These are phyloP conservation scores for Knipowitschia caucasica DNA, from an alignment of 2,797 vertebrate species.

Conservation along the genomic window DNA sequence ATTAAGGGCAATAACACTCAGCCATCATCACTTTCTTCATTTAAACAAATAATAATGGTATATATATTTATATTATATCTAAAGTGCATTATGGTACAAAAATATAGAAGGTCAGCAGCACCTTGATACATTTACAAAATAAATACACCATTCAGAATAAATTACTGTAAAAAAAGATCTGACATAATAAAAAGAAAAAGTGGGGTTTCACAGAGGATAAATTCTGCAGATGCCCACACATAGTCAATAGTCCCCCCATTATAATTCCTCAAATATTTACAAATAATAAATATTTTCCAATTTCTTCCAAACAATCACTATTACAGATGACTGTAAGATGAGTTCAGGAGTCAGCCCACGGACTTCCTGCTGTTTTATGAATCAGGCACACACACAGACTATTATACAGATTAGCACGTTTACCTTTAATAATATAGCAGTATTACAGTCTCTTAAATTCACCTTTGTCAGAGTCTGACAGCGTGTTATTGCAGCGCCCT, in stretches of 20 bases:
- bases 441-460: slow-evolving; percentile 15
- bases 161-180: slow-evolving; percentile 85
- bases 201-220: slow-evolving; percentile 74
- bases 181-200: slow-evolving; percentile 68
- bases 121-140: slow-evolving; percentile 96
- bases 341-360: slow-evolving; percentile 76
- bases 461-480: slow-evolving; percentile 79
- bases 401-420: not conserved
- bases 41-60: slow-evolving; percentile 80
- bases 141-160: slow-evolving; percentile 96
- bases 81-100: slow-evolving; percentile 99
- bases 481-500: slow-evolving; percentile 70
- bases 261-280: slow-evolving; percentile 91
- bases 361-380: slow-evolving; percentile 74
- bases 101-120: slow-evolving; percentile 96
- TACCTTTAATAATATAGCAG: not conserved
- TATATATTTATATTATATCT: slow-evolving; percentile 90
- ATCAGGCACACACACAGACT: slow-evolving; percentile 48
- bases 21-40: slow-evolving; percentile 74
- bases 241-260: slow-evolving; percentile 63
- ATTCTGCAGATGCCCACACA: slow-evolving; percentile 63
- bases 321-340: slow-evolving; percentile 82
- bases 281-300: slow-evolving; percentile 94
- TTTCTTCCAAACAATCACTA: slow-evolving; percentile 85
- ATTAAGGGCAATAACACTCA: slow-evolving; percentile 27